Evolutionary conservation across 2,113 vertebrate genomes (phyloP).

Genomic region (Lophochroa leadbeateri): DNA sequence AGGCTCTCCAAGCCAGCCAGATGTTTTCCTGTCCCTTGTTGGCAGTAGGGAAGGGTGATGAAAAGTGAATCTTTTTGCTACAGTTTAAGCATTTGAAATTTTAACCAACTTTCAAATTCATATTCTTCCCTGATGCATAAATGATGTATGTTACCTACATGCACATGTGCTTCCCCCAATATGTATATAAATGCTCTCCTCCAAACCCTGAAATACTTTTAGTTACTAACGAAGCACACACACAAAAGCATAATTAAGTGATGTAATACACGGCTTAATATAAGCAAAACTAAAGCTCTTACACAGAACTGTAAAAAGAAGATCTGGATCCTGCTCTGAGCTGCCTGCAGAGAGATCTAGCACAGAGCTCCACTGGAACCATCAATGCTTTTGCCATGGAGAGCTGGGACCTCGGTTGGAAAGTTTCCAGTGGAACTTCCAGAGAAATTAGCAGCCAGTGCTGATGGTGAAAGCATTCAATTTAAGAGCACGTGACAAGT

Average conservation of each 20-base stretch:
- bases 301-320: neutral
- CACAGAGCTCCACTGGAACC: neutral
- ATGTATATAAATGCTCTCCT: neutral
- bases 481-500: neutral
- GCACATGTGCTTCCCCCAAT: neutral
- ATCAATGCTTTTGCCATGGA: fast-evolving
- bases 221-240: neutral
- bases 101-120: neutral
- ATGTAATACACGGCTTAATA: neutral
- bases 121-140: neutral
- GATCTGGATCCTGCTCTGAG: neutral
- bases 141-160: neutral
- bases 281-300: neutral
- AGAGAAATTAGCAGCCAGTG: neutral
- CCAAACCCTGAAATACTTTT: neutral
- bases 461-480: neutral
- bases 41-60: neutral
- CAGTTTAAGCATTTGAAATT: neutral
- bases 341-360: neutral
- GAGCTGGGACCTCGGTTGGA: neutral
- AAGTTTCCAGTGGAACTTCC: neutral
- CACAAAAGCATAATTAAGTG: neutral
- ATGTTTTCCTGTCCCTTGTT: neutral
- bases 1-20: neutral
- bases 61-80: neutral